Evolutionary conservation across 2,113 vertebrate genomes (phyloP), one percentile per base, ranked within the genome.

Genomic region (Naja naja): DNA sequence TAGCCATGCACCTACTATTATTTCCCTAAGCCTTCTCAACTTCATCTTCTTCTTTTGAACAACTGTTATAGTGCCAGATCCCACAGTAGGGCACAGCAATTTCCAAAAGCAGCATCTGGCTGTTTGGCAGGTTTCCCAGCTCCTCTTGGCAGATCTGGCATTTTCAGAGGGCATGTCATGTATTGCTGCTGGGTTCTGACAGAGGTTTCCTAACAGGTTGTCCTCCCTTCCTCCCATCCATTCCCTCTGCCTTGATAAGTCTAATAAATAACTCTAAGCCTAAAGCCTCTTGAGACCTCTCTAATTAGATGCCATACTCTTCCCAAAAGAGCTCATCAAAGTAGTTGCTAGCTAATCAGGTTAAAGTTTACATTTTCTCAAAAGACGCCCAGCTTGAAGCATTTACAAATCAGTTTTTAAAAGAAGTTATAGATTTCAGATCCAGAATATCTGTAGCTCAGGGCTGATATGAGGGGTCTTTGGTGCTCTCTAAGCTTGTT

Each of bases 121-220:
- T 89, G 47, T 92, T 96, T 90, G 58, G 54, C 91, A 94, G 18
- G 25, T n/a, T 87, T 91, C 91, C 88, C 91, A 93, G 3, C 47
- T 95, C 55, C 53, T 90, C 89, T 64, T 14, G 87, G 39, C 86
- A 14, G 23, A 93, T 58, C 9, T 2, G 27, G 74, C 91, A 87
- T 56, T 56, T 94, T 52, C 90, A 91, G 81, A 95, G 58, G 18
- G 55, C 18, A 45, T 34, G 7, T 93, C 55, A 69, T 12, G 81
- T 27, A 81, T 6, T 88, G 34, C 54, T 91, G 64, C 10, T 94
- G 91, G 39, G 88, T 81, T 97, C 55, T 91, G 87, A 89, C 5
- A 12, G 8, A 23, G 0, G 69, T 64, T 91, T 60, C 90, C 54
- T 43, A 55, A 60, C 58, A 47, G 7, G 6, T 18, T 91, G 54